A percentile compares a stretch with the other conserved stretches of the same genome.
Evolutionary conservation across 2,888 invertebrate genomes (phyloP).

Genomic region (Cephus spinipes): DNA sequence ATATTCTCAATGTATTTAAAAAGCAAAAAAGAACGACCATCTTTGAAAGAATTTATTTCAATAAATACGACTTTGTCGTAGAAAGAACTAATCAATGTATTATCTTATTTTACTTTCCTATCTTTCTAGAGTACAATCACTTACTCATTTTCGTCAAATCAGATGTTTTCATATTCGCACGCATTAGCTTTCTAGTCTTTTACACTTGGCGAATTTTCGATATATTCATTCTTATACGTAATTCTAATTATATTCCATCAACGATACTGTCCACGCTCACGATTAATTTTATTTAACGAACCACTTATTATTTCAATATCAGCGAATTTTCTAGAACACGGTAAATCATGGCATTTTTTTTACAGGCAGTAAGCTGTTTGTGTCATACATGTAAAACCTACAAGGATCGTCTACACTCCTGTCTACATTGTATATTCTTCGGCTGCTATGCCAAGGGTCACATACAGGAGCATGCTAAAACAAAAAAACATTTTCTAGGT

Average conservation of each 20-base stretch:
- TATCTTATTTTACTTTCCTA: background rate
- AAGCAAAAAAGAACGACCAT: background rate
- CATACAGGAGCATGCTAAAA: constrained; percentile 86
- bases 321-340: background rate
- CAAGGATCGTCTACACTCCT: constrained; percentile 85
- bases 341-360: constrained; percentile 41
- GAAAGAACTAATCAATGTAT: background rate
- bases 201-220: background rate
- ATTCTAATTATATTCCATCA: background rate
- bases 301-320: background rate
- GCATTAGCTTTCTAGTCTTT: background rate
- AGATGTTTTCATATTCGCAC: background rate
- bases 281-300: constrained; percentile 6
- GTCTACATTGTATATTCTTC: constrained; percentile 92
- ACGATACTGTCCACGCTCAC: background rate
- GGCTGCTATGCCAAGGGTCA: constrained; percentile 87
- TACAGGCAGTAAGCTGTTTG: constrained; percentile 81
- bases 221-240: background rate
- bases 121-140: background rate
- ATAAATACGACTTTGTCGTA: constrained; percentile 2
- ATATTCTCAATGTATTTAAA: background rate
- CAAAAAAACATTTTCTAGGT: constrained; percentile 84
- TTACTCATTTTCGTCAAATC: background rate
- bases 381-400: constrained; percentile 86
- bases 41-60: background rate